Evolutionary conservation across 2,113 vertebrate genomes (phyloP).

Genomic region (Ceyx melanurus): DNA sequence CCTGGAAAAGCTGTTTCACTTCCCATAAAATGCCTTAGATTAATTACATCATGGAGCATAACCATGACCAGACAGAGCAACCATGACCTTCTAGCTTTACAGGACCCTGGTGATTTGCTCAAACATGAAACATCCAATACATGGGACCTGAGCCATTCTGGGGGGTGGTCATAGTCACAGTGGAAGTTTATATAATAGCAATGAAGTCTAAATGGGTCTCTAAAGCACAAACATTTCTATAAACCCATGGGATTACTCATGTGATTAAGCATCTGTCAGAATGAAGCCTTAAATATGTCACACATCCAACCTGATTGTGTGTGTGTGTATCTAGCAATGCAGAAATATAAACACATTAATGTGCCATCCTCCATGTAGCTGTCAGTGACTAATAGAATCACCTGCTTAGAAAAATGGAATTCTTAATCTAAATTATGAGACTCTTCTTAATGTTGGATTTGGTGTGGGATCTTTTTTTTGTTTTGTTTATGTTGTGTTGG

Average conservation of each 20-base stretch:
- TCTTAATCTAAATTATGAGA: slow-evolving; percentile 37
- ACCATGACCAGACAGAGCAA: neutral
- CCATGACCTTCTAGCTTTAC: neutral
- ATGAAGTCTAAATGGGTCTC: neutral
- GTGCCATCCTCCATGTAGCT: neutral
- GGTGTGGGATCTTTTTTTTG: too few species aligned
- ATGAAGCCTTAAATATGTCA: neutral
- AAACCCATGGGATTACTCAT: neutral
- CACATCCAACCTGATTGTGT: neutral
- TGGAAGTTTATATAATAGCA: neutral
- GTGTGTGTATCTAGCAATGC: neutral
- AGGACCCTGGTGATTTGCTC: neutral
- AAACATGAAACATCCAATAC: neutral
- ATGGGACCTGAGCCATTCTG: neutral
- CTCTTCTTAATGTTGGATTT: neutral
- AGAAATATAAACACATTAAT: slow-evolving; percentile 24
- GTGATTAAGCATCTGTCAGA: neutral
- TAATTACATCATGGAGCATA: neutral
- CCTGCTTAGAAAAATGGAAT: slow-evolving; percentile 2
- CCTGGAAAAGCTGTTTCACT: neutral
- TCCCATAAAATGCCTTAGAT: neutral
- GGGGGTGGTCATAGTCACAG: neutral
- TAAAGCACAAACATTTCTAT: neutral
- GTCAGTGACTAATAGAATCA: slow-evolving; percentile 12
- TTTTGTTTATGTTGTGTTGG: too few species aligned